Evolutionary conservation across 2,113 vertebrate genomes (phyloP).

Genomic region (Fukomys damarensis): DNA sequence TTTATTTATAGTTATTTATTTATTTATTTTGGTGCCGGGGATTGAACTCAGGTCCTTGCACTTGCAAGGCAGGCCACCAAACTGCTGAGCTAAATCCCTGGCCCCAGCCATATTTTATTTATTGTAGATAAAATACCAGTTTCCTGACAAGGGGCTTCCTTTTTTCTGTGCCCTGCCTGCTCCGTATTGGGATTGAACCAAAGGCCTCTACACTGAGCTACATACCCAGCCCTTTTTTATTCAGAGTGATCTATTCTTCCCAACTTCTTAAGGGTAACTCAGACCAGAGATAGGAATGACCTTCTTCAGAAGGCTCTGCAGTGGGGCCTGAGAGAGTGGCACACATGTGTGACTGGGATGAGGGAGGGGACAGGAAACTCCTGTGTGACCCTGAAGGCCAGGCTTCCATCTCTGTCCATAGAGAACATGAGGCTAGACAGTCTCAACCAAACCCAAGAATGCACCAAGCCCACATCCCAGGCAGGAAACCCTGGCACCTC

Average conservation of each 20-base stretch:
- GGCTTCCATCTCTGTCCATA: not conserved
- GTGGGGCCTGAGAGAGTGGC: not conserved
- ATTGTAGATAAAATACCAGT: not conserved
- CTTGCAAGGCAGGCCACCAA: too few relatives aligned
- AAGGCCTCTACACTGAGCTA: not conserved
- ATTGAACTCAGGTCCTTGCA: too few relatives aligned
- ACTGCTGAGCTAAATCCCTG: too few relatives aligned
- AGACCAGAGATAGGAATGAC: not conserved
- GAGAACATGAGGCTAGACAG: not conserved
- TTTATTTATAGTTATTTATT: too few relatives aligned
- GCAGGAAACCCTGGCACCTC: not conserved
- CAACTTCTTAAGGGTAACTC: not conserved
- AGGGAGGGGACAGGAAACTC: too few relatives aligned
- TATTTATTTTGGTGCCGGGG: too few relatives aligned
- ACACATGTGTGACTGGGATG: not conserved
- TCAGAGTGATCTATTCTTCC: not conserved
- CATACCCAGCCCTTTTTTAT: not conserved
- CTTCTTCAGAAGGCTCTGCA: not conserved
- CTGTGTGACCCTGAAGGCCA: not conserved
- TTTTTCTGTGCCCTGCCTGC: not conserved
- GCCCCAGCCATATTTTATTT: too few relatives aligned
- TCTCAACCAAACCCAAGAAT: not conserved
- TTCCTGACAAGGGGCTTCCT: not conserved
- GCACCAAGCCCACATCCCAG: not conserved
- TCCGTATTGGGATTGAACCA: not conserved